Conservation (phyloP, 2,113 vertebrate genomes). For the Henicopernis longicauda region DNA sequence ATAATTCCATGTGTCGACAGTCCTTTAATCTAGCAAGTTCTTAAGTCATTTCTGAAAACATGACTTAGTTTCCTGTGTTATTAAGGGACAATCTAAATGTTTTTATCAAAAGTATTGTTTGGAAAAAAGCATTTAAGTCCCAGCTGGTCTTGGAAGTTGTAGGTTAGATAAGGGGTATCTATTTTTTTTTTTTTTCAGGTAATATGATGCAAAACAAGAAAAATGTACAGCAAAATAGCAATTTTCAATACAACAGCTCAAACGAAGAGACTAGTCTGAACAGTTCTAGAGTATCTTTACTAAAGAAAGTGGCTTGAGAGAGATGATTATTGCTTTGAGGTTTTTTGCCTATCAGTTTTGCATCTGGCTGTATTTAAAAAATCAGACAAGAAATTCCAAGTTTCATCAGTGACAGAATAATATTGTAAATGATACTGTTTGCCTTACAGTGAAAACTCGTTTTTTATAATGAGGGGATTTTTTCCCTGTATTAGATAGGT, state of each 20-base stretch:
- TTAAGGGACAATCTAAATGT: neutral
- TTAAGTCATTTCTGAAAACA: slow-evolving; percentile 31
- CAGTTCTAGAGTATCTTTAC: neutral
- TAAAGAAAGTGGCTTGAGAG: neutral
- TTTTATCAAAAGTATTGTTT: slow-evolving; percentile 7
- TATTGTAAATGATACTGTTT: neutral
- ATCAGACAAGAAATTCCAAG: neutral
- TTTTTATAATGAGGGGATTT: neutral
- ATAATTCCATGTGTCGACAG: slow-evolving; percentile 15
- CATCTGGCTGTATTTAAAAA: neutral
- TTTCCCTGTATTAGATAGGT: neutral
- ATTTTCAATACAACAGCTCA: neutral
- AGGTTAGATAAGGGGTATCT: neutral
- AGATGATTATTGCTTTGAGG: neutral
- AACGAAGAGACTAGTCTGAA: neutral
- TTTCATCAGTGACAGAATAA: neutral
- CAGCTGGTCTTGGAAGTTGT: neutral
- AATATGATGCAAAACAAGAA: neutral
- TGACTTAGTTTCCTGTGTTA: slow-evolving; percentile 23
- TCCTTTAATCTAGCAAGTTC: slow-evolving; percentile 44
- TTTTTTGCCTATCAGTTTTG: neutral
- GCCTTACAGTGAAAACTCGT: neutral
- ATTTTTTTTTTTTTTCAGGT: neutral
- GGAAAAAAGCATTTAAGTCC: neutral
- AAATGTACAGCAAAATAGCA: neutral